phyloP scores from a whole-genome alignment of 1,140 invertebrate species.

The Protaetia brevitarsis region DNA sequence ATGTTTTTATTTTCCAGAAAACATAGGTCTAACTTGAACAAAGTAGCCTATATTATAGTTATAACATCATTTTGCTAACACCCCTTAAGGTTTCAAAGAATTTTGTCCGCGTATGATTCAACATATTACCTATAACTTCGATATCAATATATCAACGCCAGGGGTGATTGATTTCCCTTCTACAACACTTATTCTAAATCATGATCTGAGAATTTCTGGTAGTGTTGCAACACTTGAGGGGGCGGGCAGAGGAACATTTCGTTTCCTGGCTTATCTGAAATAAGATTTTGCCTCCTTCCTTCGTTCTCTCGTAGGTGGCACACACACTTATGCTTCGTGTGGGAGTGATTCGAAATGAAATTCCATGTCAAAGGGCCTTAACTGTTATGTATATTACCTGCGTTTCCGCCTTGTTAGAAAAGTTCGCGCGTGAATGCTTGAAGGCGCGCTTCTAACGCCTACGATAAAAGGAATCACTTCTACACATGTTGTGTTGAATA shows the following conservation, averaged over 20 bases:
- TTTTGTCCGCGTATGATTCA: no score
- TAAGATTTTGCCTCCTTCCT: not conserved
- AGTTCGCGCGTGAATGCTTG: not conserved
- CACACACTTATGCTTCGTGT: no score
- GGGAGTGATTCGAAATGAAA: constrained; percentile 7
- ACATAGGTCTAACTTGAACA: no score
- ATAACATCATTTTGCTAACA: no score
- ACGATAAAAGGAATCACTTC: not conserved
- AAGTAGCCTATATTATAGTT: no score
- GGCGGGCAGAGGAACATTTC: not conserved
- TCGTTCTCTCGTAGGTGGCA: not conserved
- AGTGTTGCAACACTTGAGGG: no score
- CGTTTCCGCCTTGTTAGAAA: not conserved
- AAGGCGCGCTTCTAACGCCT: not conserved
- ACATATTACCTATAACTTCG: no score
- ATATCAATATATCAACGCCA: no score
- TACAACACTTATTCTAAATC: no score
- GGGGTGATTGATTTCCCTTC: no score
- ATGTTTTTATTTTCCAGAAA: no score
- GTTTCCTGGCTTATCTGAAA: not conserved
- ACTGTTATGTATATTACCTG: constrained; percentile 3
- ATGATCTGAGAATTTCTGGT: not conserved
- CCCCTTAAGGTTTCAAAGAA: no score
- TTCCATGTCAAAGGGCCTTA: not conserved
- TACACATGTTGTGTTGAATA: not conserved